phyloP scores from a whole-genome alignment of 2,797 vertebrate species.

The Cuculus canorus region DNA sequence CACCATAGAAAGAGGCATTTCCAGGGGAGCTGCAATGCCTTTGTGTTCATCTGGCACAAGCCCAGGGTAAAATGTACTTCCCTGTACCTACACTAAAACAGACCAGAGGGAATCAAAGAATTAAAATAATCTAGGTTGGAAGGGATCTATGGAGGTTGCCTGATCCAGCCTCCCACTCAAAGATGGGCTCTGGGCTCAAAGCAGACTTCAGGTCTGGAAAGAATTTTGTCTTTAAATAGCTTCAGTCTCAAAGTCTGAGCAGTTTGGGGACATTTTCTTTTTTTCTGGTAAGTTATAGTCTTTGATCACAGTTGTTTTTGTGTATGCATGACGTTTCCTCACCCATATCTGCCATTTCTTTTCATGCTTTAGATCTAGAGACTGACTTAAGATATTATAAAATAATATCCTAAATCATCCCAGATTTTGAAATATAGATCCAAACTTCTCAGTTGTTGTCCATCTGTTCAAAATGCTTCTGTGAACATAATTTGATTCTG shows the following conservation, averaged over 20 bases:
- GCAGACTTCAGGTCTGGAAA: neutral
- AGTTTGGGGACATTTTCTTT: neutral
- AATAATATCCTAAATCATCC: neutral
- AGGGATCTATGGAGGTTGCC: neutral
- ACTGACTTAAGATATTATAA: neutral
- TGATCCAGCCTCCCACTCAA: neutral
- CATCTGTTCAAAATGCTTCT: neutral
- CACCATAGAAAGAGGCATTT: neutral
- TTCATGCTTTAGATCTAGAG: neutral
- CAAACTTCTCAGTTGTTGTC: neutral
- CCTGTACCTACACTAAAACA: neutral
- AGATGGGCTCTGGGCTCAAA: neutral
- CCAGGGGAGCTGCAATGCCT: neutral
- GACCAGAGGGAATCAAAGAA: neutral
- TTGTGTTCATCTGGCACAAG: neutral
- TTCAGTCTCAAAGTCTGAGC: neutral
- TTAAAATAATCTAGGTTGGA: neutral
- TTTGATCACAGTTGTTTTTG: slow-evolving; percentile 28
- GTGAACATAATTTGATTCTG: neutral
- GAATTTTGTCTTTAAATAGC: neutral
- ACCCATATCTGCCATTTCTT: neutral
- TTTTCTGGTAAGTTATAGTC: neutral
- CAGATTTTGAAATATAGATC: neutral
- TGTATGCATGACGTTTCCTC: neutral
- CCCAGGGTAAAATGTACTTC: neutral